A percentile compares a stretch with the other conserved stretches of the same genome.
Conservation (phyloP, 64 coral and sea anemone species). For the Montipora capricornis region DNA sequence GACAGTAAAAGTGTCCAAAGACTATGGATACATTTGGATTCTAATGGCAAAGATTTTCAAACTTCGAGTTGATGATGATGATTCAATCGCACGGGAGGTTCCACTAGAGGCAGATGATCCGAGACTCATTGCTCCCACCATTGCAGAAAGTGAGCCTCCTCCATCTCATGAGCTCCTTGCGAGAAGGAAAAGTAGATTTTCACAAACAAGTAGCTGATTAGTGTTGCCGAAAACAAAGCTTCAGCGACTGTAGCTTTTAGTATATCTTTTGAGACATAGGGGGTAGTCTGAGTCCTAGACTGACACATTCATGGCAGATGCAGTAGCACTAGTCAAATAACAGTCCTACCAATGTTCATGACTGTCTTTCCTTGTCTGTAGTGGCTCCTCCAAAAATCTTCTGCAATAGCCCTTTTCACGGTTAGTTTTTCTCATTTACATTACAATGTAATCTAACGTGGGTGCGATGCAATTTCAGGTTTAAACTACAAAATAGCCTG, state of each 20-base stretch:
- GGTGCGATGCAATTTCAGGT: too few species aligned
- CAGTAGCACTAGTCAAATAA: background rate
- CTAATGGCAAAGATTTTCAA: constrained; percentile 33
- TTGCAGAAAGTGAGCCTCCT: background rate
- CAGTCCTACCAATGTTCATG: background rate
- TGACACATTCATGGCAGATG: background rate
- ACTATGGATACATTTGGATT: constrained; percentile 21
- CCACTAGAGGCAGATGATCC: background rate
- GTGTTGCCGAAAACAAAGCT: background rate
- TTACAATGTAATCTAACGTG: too few species aligned
- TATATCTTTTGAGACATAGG: background rate
- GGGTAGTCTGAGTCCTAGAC: background rate
- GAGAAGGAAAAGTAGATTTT: background rate
- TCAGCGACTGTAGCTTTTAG: background rate
- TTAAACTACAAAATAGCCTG: too few species aligned
- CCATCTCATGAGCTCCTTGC: background rate
- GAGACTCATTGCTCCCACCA: background rate
- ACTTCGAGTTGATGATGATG: constrained; percentile 8
- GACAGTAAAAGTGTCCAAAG: constrained; percentile 19
- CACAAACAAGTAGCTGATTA: background rate
- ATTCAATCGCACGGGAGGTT: background rate
- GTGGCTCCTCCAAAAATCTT: background rate
- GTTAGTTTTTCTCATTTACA: too few species aligned
- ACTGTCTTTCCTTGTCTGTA: background rate
- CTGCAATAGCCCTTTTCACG: too few species aligned